phyloP scores from a whole-genome alignment of 1,140 invertebrate species.

The Achroia grisella region DNA sequence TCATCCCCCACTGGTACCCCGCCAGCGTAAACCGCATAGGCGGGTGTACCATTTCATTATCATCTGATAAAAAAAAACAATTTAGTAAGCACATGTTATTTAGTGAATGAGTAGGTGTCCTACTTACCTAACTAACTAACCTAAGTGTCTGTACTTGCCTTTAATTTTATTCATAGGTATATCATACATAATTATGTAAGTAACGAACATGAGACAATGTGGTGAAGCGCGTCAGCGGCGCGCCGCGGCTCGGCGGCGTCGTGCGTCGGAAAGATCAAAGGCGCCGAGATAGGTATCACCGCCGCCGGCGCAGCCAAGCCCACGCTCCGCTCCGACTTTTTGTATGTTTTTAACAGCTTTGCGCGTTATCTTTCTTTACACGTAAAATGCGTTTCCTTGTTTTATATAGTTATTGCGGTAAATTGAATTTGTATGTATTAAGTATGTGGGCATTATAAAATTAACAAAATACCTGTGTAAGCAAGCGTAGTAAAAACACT shows the following conservation, averaged over 20 bases:
- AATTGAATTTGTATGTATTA: constrained; percentile 1
- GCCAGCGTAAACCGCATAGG: too few relatives aligned
- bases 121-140: too few relatives aligned
- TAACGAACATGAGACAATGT: constrained; percentile 27
- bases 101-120: too few relatives aligned
- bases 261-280: constrained; percentile 54
- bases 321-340: constrained; percentile 52
- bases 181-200: too few relatives aligned
- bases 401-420: constrained; percentile 13
- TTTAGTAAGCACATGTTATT: too few relatives aligned
- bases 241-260: constrained; percentile 20
- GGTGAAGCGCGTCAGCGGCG: constrained; percentile 21
- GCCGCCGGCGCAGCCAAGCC: constrained; percentile 32
- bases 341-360: constrained; percentile 49
- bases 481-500: too few relatives aligned
- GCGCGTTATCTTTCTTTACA: constrained; percentile 34
- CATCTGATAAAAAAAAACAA: too few relatives aligned
- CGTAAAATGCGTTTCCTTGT: constrained; percentile 27
- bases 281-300: constrained; percentile 49
- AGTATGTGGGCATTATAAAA: too few relatives aligned
- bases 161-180: constrained; percentile 7
- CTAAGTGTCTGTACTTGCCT: too few relatives aligned
- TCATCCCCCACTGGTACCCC: too few relatives aligned
- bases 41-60: too few relatives aligned
- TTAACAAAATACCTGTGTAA: too few relatives aligned